These are phyloP conservation scores for Tipula unca DNA, from an alignment of 2,888 invertebrate species.

Conservation along the genomic window DNA sequence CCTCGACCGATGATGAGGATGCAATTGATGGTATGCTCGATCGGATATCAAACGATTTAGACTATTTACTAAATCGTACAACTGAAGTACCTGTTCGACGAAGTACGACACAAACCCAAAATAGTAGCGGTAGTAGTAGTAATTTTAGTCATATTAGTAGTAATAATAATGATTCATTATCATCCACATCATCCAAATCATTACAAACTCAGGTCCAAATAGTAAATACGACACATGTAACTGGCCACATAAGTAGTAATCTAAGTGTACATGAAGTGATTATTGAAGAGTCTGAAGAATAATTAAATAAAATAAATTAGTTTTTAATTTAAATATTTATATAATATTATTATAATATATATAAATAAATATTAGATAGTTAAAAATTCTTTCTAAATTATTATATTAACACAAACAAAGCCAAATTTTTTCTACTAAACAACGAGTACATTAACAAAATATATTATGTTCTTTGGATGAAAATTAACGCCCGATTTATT, in stretches of 20 bases:
- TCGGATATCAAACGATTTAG: constrained; percentile 72
- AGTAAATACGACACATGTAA: constrained; percentile 22
- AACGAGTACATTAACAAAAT: neutral
- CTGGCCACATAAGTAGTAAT: constrained; percentile 17
- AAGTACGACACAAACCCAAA: neutral
- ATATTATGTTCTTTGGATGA: neutral
- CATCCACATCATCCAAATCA: constrained; percentile 26
- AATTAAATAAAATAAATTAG: neutral
- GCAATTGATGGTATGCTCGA: constrained; percentile 59
- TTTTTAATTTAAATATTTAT: neutral
- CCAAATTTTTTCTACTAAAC: neutral
- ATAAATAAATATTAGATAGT: neutral
- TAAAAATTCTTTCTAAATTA: constrained; percentile 8
- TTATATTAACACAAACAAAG: neutral
- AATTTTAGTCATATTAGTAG: constrained; percentile 9
- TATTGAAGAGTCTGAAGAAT: constrained; percentile 30
- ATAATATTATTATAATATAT: too few species aligned
- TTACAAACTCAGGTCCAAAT: constrained; percentile 24
- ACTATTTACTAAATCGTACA: constrained; percentile 67
- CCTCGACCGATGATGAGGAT: constrained; percentile 27
- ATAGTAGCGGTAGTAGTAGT: constrained; percentile 21
- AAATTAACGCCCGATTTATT: neutral
- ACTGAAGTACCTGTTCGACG: constrained; percentile 31
- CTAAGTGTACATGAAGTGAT: constrained; percentile 30
- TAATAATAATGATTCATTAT: neutral